Evolutionary conservation across 2,888 invertebrate genomes (phyloP).

Genomic region (Ectobius pallidus): DNA sequence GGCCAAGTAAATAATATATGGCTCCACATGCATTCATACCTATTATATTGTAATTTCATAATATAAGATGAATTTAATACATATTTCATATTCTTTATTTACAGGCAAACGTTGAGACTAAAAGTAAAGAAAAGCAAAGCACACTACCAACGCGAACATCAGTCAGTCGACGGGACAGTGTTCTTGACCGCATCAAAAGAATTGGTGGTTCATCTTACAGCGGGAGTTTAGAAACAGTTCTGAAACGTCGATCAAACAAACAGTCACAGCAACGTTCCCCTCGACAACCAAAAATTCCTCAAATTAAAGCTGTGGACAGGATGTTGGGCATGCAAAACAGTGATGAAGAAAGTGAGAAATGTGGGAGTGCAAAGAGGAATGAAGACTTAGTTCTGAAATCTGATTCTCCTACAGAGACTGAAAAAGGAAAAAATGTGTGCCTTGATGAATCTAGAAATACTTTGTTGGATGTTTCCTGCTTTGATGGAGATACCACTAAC

Average conservation of each 20-base stretch:
- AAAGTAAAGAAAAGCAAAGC: slow-evolving; percentile 22
- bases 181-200: slow-evolving; percentile 34
- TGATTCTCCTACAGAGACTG: no score
- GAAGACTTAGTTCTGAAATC: neutral
- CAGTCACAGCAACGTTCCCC: neutral
- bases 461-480: no score
- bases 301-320: slow-evolving; percentile 25
- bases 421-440: no score
- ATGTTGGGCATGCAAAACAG: slow-evolving; percentile 8
- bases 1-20: no score
- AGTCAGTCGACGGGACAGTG: slow-evolving; percentile 19
- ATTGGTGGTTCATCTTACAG: slow-evolving; percentile 38
- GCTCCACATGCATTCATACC: no score
- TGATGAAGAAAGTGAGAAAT: neutral
- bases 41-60: no score
- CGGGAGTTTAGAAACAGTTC: slow-evolving; percentile 35
- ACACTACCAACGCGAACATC: slow-evolving; percentile 28
- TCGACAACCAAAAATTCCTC: slow-evolving; percentile 26
- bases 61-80: no score
- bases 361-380: neutral
- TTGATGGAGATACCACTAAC: no score
- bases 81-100: no score
- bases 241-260: slow-evolving; percentile 1
- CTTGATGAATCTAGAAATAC: no score
- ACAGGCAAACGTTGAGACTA: slow-evolving; percentile 5